These are phyloP conservation scores for Psittacara wagleri DNA, from an alignment of 2,113 vertebrate genomes.

Conservation along the genomic window DNA sequence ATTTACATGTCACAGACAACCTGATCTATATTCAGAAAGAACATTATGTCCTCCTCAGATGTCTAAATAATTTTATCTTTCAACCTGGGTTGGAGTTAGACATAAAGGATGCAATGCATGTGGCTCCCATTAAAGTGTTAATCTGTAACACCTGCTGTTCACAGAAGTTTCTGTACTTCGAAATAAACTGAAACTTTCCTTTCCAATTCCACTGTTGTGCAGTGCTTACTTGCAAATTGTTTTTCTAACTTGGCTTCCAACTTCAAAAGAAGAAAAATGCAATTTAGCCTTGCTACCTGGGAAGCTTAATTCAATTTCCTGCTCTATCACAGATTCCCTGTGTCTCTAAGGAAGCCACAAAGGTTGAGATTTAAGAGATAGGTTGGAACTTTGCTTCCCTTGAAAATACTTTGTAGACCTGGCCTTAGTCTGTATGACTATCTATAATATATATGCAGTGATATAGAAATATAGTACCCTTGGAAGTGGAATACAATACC, in stretches of 20 bases:
- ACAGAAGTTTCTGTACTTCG: not conserved
- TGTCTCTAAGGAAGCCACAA: not conserved
- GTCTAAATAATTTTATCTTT: constrained; percentile 38
- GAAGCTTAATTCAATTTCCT: constrained; percentile 3
- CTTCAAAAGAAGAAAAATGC: not conserved
- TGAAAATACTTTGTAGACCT: not conserved
- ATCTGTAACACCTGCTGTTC: constrained; percentile 41
- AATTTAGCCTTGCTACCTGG: not conserved
- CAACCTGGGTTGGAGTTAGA: not conserved
- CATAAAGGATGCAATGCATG: constrained; percentile 3
- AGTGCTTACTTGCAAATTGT: not conserved
- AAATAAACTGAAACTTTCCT: not conserved
- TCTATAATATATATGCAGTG: not conserved
- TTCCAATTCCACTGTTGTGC: not conserved
- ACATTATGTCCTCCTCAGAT: not conserved
- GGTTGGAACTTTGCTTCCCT: not conserved
- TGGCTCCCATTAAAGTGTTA: constrained; percentile 25
- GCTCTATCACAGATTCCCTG: not conserved
- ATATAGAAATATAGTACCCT: not conserved
- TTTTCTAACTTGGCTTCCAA: not conserved
- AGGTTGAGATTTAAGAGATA: not conserved
- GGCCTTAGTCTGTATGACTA: not conserved
- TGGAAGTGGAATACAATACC: not conserved
- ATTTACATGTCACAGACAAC: not conserved
- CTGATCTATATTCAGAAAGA: constrained; percentile 44